Base-by-base conservation (phyloP, 2,888 invertebrate species). In the Meandrusa payeni region DNA sequence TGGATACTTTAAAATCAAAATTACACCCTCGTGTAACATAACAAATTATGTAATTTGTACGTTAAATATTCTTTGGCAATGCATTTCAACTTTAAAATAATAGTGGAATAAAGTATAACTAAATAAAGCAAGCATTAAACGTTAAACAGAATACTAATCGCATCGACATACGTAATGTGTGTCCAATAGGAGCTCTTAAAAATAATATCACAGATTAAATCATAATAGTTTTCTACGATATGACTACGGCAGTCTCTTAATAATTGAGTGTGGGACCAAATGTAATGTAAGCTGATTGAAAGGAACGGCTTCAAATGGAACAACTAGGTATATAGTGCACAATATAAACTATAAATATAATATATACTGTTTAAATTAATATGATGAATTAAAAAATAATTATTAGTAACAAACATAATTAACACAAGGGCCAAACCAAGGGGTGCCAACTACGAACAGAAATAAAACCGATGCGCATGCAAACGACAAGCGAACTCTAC, bases 361-460 rank as follows among this genome's bases (percentile, higher is more conserved):
- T 51, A 54, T 55, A 60, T n/a, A n/a, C n/a, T n/a, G n/a, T n/a
- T n/a, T n/a, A 50, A 62, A 70, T 56, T 27, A 61, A 48, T 49
- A 42, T 47, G 47, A 57, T 55, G 53, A 54, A 59, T 59, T 55
- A 60, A 55, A 60, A 54, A 61, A 53, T 55, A 61, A 59, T 53
- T 52, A 57, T 50, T 67, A 63, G 61, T 61, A 69, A 44, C 26
- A 42, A 36, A 41, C 12, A 33, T 17, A 61, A 60, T 52, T 46
- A 71, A 78, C 69, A 81, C 75, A 80, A 79, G 82, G 81, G 80
- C 82, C 85, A 81, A 85, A 85, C 86, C 85, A 83, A 75, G 76
- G 80, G 76, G 86, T 86, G 86, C 86, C 86, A 83, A 76, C 85
- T 86, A 85, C 83, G 76, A 78, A 82, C 72, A n/a, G 77, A 64